These are phyloP conservation scores for Aphaenogaster rudis DNA, from an alignment of 1,140 invertebrate species.

Conservation along the genomic window DNA sequence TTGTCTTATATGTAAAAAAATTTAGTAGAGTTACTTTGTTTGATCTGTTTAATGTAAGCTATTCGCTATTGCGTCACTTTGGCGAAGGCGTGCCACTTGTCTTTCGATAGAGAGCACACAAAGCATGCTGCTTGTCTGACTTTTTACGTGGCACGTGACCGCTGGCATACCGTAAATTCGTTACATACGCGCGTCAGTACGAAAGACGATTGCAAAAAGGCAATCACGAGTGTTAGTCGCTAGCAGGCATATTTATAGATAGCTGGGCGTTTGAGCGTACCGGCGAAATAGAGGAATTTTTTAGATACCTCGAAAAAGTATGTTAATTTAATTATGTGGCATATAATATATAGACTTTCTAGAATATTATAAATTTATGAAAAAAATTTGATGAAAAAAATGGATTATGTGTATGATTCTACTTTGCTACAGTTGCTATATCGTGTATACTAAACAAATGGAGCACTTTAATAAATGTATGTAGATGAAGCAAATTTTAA, in stretches of 20 bases:
- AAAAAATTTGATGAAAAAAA: neutral
- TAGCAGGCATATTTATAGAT: neutral
- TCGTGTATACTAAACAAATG: neutral
- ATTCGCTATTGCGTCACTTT: neutral
- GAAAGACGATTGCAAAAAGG: neutral
- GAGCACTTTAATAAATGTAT: neutral
- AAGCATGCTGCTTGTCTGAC: slow-evolving; percentile 51
- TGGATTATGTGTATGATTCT: neutral
- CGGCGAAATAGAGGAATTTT: neutral
- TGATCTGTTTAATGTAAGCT: neutral
- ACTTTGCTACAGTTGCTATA: neutral
- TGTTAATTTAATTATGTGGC: neutral
- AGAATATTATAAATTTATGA: neutral
- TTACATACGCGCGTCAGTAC: slow-evolving; percentile 56
- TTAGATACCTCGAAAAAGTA: neutral
- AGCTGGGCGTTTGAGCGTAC: neutral
- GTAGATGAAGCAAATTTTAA: neutral
- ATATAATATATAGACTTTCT: neutral
- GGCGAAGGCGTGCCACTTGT: slow-evolving; percentile 14
- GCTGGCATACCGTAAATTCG: slow-evolving; percentile 55
- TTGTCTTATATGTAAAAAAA: neutral
- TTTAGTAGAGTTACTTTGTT: neutral
- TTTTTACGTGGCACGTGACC: slow-evolving; percentile 63
- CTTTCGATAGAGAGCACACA: slow-evolving; percentile 54
- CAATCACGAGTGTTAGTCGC: neutral